Evolutionary conservation across 2,797 vertebrate species (phyloP), one percentile per base, ranked within the genome.

Genomic region (Pogonophryne albipinna): DNA sequence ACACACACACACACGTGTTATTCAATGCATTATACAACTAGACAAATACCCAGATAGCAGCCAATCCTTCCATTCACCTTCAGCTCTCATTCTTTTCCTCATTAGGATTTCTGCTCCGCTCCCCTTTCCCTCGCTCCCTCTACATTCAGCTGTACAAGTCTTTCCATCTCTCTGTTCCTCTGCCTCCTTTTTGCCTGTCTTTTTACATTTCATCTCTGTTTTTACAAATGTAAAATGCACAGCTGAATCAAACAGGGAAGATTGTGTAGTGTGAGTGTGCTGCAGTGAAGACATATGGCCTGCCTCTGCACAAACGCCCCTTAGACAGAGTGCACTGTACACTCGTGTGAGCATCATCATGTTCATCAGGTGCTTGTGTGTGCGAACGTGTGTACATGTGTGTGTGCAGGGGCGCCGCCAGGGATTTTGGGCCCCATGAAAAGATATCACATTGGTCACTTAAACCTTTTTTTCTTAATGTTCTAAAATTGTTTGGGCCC

Each of bases 201-300:
- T 74, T 72, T 34, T 34, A 69, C 46, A 50, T 83, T 72, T 76
- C 34, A 63, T 77, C 12, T 6, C 60, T 46, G 62, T 86, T 90
- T 89, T 80, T 64, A 78, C 72, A 81, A 76, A 80, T 74, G 44
- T 70, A 70, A 80, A 79, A 76, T 53, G 57, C 77, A 71, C 71
- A 66, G 69, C 65, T 66, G 72, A 81, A 67, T 62, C 64, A 73
- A 71, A 60, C 59, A 44, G 65, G 10, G 6, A 62, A 5, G 71
- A 27, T 72, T 19, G 75, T 52, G 71, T 60, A 19, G 74, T 58
- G 76, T 76, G 82, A 74, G 69, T 63, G 68, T 66, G 69, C 61
- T 80, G 80, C 83, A 75, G 78, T n/a, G 53, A 80, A 87, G 87
- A 88, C 89, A 86, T 91, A 89, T 87, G 87, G 86, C 79, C 78